Conservation (phyloP, 2,888 invertebrate genomes). For the Parasteatoda lunata region DNA sequence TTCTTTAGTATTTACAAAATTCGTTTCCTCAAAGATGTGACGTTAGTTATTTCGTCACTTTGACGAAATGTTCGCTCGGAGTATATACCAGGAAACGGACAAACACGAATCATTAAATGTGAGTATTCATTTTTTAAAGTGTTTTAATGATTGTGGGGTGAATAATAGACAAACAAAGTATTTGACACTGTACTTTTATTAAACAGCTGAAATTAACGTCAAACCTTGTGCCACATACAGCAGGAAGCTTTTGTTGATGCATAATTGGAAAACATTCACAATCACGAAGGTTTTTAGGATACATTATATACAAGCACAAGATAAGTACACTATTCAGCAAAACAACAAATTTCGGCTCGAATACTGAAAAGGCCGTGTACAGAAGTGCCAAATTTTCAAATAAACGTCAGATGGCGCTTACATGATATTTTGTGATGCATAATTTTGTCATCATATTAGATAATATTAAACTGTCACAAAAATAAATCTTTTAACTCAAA, state of each 20-base stretch:
- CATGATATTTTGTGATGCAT: too few relatives aligned
- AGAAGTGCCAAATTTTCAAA: too few relatives aligned
- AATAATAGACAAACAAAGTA: not conserved
- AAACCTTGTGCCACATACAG: slow-evolving; percentile 58
- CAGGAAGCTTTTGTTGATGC: slow-evolving; percentile 49
- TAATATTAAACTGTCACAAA: not conserved
- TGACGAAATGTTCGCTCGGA: too few relatives aligned
- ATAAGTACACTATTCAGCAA: slow-evolving; percentile 52
- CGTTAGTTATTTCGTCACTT: too few relatives aligned
- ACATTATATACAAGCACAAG: slow-evolving; percentile 63
- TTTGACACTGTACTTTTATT: slow-evolving; percentile 68
- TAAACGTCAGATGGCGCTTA: too few relatives aligned
- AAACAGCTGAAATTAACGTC: slow-evolving; percentile 63
- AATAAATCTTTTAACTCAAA: not conserved
- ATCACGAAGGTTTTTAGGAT: slow-evolving; percentile 37
- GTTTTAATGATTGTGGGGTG: too few relatives aligned
- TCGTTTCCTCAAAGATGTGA: too few relatives aligned
- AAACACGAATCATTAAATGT: too few relatives aligned
- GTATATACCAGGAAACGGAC: too few relatives aligned
- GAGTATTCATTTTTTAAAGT: too few relatives aligned
- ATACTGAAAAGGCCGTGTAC: not conserved
- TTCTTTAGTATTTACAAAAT: too few relatives aligned
- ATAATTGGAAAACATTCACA: slow-evolving; percentile 53
- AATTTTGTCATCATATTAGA: not conserved
- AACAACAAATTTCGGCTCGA: slow-evolving; percentile 31